A percentile compares a stretch with the other conserved stretches of the same genome.
These are phyloP conservation scores for Lagodon rhomboides DNA, from an alignment of 2,797 vertebrate species.

Conservation along the genomic window DNA sequence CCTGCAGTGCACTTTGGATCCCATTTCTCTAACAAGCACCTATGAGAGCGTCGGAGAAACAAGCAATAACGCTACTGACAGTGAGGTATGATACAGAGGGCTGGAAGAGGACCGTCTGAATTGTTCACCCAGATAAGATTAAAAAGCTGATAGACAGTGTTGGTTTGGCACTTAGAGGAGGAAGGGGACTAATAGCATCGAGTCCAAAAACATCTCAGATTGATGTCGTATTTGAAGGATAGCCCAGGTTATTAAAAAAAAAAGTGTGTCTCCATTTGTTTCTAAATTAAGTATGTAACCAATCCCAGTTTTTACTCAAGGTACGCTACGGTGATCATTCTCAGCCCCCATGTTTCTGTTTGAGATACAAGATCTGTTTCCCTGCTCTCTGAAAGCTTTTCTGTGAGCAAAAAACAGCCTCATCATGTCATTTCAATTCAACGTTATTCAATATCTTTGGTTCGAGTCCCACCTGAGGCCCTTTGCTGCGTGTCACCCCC, in stretches of 20 bases:
- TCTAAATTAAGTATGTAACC: constrained; percentile 8
- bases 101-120: not conserved
- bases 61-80: constrained; percentile 14
- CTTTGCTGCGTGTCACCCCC: no score
- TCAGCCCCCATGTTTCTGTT: constrained; percentile 4
- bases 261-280: constrained; percentile 13
- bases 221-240: constrained; percentile 9
- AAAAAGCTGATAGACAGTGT: not conserved
- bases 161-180: not conserved
- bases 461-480: no score
- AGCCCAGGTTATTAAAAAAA: no score
- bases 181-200: constrained; percentile 4
- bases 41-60: not conserved
- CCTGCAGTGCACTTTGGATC: constrained; percentile 20
- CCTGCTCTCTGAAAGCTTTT: not conserved
- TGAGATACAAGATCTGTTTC: constrained; percentile 11
- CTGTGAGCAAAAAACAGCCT: not conserved
- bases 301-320: not conserved
- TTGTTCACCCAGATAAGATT: constrained; percentile 12
- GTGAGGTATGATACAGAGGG: constrained; percentile 8
- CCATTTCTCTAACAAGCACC: constrained; percentile 42
- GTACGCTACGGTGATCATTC: constrained; percentile 13
- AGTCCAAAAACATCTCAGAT: constrained; percentile 11
- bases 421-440: constrained; percentile 12
- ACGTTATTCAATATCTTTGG: constrained; percentile 7